Evolutionary conservation across 35 echinoderm and acorn worm genomes (phyloP).

Genomic region (Lytechinus pictus): DNA sequence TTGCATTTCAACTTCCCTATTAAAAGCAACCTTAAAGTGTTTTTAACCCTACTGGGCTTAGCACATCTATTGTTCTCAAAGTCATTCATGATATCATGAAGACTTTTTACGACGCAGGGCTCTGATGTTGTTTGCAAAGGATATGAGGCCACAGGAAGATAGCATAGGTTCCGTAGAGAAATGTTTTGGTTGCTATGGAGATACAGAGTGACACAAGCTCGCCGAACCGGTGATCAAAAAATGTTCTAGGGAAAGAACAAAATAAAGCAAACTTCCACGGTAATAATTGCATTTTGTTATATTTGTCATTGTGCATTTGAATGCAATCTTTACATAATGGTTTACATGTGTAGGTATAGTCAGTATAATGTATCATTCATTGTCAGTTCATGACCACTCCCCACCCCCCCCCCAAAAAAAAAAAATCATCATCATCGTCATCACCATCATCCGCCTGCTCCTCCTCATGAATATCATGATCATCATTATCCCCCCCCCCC

Average conservation of each 20-base stretch:
- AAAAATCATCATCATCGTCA: neutral
- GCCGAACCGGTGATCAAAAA: conserved; percentile 72
- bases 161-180: conserved; percentile 67
- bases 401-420: no score
- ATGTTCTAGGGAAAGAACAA: conserved; percentile 52
- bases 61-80: no score
- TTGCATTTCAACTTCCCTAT: no score
- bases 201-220: conserved; percentile 71
- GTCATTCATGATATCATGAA: no score
- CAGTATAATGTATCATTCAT: no score
- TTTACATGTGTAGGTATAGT: no score
- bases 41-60: no score
- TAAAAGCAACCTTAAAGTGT: no score
- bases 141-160: conserved; percentile 90
- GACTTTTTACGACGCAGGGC: no score
- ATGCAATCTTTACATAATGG: no score
- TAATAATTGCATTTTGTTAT: neutral
- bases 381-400: no score
- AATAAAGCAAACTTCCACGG: neutral
- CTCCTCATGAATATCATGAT: neutral
- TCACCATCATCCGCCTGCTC: neutral
- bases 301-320: no score
- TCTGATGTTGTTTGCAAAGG: conserved; percentile 56
- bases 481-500: neutral
- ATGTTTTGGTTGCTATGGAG: conserved; percentile 70